Evolutionary conservation across 2,888 invertebrate genomes (phyloP).

Genomic region (Leucophenga maculata): DNA sequence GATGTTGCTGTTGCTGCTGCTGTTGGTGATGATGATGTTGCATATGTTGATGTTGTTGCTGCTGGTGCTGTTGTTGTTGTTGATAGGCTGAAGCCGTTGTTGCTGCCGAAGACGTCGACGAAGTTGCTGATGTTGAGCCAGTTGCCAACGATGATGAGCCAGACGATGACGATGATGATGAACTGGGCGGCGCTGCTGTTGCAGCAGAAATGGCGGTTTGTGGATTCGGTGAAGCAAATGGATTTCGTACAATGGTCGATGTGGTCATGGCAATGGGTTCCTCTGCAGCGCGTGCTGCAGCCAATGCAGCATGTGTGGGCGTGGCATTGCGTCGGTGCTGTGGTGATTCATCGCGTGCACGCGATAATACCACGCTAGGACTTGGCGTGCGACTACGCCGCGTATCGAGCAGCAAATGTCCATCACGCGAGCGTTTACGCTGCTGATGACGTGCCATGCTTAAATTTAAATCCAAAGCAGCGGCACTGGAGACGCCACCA

Average conservation of each 20-base stretch:
- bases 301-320: constrained; percentile 28
- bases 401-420: constrained; percentile 67
- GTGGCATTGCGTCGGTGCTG: constrained; percentile 44
- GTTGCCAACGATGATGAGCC: constrained; percentile 30
- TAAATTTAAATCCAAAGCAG: constrained; percentile 54
- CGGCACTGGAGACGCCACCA: constrained; percentile 37
- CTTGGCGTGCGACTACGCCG: constrained; percentile 42
- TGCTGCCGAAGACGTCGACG: constrained; percentile 16
- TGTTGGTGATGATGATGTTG: constrained; percentile 25
- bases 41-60: constrained; percentile 25
- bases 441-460: constrained; percentile 62
- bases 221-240: constrained; percentile 69
- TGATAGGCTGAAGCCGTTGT: background rate
- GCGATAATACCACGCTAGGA: background rate
- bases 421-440: constrained; percentile 74
- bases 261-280: constrained; percentile 62
- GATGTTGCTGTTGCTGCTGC: constrained; percentile 25
- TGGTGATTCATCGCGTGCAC: background rate
- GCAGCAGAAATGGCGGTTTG: constrained; percentile 40
- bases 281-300: background rate
- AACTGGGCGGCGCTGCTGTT: constrained; percentile 35
- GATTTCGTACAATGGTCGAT: constrained; percentile 69
- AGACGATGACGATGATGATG: constrained; percentile 27
- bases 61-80: constrained; percentile 30
- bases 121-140: constrained; percentile 27